These are phyloP conservation scores for Drosophila nigrodunni DNA, from an alignment of 1,140 invertebrate species.

Conservation along the genomic window DNA sequence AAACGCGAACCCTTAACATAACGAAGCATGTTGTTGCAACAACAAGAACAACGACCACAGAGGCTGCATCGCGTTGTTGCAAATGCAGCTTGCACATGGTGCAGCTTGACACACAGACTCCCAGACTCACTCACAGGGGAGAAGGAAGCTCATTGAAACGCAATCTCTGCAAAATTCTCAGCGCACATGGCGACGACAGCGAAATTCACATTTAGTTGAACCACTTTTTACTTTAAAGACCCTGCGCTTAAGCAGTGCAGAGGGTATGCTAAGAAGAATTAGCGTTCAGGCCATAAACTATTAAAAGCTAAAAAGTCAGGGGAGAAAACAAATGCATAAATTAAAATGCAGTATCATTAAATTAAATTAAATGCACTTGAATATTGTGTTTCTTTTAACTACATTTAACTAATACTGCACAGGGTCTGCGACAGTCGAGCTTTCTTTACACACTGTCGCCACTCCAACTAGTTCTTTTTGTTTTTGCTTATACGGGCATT, in stretches of 20 bases:
- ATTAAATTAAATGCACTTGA: too few species aligned
- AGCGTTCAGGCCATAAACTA: too few species aligned
- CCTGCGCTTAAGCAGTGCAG: too few species aligned
- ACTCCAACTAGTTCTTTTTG: too few species aligned
- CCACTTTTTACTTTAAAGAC: conserved; percentile 1
- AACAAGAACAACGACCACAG: conserved; percentile 17
- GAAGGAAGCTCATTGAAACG: conserved; percentile 52
- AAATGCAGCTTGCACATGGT: conserved; percentile 67
- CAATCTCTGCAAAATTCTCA: conserved; percentile 48
- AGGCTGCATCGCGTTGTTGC: conserved; percentile 29
- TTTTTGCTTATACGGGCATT: neutral
- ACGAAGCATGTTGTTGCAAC: conserved; percentile 12
- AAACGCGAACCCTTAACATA: conserved; percentile 49
- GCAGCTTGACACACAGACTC: conserved; percentile 34
- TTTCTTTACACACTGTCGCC: too few species aligned
- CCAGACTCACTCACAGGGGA: conserved; percentile 15
- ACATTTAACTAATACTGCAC: too few species aligned
- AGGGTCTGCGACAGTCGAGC: too few species aligned
- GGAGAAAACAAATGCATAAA: too few species aligned
- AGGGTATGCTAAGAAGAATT: too few species aligned
- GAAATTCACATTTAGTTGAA: conserved; percentile 43
- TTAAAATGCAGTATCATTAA: too few species aligned
- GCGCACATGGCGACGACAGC: conserved; percentile 49
- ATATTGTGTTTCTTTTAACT: too few species aligned
- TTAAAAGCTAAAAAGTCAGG: too few species aligned